These are phyloP conservation scores for Aegotheles bennettii DNA, from an alignment of 2,113 vertebrate genomes.

Conservation along the genomic window DNA sequence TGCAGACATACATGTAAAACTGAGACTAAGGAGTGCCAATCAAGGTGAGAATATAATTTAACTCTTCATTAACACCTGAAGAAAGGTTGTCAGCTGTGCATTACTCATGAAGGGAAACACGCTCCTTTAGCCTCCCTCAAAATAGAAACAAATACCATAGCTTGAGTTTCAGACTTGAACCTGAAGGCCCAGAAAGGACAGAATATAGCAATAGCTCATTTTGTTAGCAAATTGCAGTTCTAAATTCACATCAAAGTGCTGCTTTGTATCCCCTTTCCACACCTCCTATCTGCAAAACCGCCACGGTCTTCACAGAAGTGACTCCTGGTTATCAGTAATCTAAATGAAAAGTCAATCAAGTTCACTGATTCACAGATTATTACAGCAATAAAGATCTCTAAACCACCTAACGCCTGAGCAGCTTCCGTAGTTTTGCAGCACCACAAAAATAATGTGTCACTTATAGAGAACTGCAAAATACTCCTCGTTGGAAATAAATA, in stretches of 20 bases:
- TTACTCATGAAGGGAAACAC: not conserved
- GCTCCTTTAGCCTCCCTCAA: not conserved
- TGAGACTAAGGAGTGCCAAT: not conserved
- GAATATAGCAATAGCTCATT: not conserved
- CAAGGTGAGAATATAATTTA: not conserved
- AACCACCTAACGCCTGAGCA: not conserved
- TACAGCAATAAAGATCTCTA: not conserved
- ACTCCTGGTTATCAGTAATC: not conserved
- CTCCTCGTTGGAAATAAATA: not conserved
- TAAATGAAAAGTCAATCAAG: not conserved
- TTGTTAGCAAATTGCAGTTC: not conserved
- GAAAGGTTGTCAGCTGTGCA: not conserved
- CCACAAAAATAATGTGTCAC: accelerated
- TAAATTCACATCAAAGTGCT: not conserved
- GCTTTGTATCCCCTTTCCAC: not conserved
- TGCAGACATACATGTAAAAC: not conserved
- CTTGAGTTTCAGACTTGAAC: not conserved
- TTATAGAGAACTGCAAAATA: not conserved
- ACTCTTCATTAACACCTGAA: not conserved
- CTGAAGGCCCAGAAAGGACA: not conserved
- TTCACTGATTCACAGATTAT: not conserved
- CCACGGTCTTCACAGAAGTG: accelerated
- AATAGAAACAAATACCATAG: not conserved
- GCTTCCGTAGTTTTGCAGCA: not conserved
- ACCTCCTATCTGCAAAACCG: accelerated